Evolutionary conservation across 2,113 vertebrate genomes (phyloP).

Genomic region (Microtus montanus): DNA sequence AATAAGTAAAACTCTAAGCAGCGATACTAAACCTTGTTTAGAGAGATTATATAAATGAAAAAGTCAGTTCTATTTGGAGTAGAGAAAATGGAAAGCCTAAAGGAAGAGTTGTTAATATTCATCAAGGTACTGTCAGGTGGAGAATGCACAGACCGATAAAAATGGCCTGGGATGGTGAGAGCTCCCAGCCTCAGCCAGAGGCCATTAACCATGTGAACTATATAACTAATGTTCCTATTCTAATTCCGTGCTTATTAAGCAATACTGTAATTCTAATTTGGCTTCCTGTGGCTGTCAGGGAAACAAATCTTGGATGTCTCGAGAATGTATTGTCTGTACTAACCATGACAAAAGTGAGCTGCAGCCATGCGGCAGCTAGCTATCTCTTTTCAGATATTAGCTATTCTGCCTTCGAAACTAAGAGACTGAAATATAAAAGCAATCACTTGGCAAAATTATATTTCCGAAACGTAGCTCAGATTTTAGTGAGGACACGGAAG

Average conservation of each 20-base stretch:
- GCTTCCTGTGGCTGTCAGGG: slow-evolving; percentile 31
- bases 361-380: not conserved
- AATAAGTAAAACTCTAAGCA: slow-evolving; percentile 5
- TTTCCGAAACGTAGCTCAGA: slow-evolving; percentile 16
- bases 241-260: slow-evolving; percentile 41
- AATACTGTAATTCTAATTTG: slow-evolving; percentile 42
- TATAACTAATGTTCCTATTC: slow-evolving; percentile 33
- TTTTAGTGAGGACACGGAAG: not conserved
- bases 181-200: not conserved
- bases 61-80: not conserved
- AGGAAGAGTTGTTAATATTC: not conserved
- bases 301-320: slow-evolving; percentile 8
- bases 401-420: not conserved
- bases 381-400: slow-evolving; percentile 46
- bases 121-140: not conserved
- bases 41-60: slow-evolving; percentile 8
- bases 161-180: not conserved
- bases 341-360: slow-evolving; percentile 19
- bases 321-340: slow-evolving; percentile 15
- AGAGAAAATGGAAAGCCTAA: slow-evolving; percentile 7
- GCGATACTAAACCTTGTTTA: not conserved
- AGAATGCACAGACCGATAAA: not conserved
- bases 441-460: slow-evolving; percentile 28
- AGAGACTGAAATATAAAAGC: slow-evolving; percentile 26
- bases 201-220: slow-evolving; percentile 28